These are phyloP conservation scores for Sycophaga agraensis DNA, from an alignment of 1,140 invertebrate species.

Conservation along the genomic window DNA sequence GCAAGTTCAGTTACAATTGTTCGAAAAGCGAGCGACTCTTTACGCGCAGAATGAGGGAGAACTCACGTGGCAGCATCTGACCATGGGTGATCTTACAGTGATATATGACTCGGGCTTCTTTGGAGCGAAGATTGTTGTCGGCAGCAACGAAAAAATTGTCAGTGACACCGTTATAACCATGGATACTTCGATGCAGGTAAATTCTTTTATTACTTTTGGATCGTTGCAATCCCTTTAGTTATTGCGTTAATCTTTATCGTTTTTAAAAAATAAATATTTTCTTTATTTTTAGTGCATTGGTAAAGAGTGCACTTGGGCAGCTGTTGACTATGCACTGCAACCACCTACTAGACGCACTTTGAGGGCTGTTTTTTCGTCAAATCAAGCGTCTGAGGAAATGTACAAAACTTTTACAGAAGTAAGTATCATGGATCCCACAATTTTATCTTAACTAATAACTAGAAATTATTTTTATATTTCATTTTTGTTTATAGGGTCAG, in stretches of 20 bases:
- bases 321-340: slow-evolving; percentile 54
- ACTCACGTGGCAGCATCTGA: slow-evolving; percentile 40
- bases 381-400: slow-evolving; percentile 53
- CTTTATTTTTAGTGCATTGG: slow-evolving; percentile 42
- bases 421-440: slow-evolving; percentile 26
- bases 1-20: slow-evolving; percentile 46
- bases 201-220: no score
- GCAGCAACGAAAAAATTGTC: slow-evolving; percentile 43
- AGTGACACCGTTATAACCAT: slow-evolving; percentile 59
- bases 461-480: slow-evolving; percentile 1
- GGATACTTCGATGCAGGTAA: slow-evolving; percentile 53
- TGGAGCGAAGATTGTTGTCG: slow-evolving; percentile 54
- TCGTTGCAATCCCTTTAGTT: no score
- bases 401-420: slow-evolving; percentile 52
- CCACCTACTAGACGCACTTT: slow-evolving; percentile 50
- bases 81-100: slow-evolving; percentile 55
- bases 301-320: slow-evolving; percentile 57
- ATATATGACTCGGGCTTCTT: slow-evolving; percentile 59
- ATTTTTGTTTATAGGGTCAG: slow-evolving; percentile 36
- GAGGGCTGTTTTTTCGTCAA: slow-evolving; percentile 54
- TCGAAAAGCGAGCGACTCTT: slow-evolving; percentile 50
- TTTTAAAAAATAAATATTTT: neutral
- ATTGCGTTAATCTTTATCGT: no score
- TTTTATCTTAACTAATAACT: neutral
- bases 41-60: slow-evolving; percentile 29